Evolutionary conservation across 2,113 vertebrate genomes (phyloP), one percentile per base, ranked within the genome.

Genomic region (Catharus fuscescens): DNA sequence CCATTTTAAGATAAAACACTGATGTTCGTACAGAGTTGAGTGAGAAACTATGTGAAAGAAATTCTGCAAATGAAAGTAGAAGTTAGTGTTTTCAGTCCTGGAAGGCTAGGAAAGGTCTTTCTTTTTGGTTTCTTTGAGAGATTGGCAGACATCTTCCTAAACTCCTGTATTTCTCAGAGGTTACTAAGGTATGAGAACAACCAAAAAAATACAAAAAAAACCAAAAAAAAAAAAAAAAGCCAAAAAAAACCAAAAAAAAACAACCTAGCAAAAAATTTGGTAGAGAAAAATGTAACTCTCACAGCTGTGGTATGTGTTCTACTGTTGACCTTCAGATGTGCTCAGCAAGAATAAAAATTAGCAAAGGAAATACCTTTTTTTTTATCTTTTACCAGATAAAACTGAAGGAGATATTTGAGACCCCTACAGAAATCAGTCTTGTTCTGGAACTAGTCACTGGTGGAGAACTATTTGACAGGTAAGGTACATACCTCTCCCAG

Each of bases 331-430:
- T 40, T 69, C 29, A 52, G 48, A 64, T 59, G 17, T 31, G 16
- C 24, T 72, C 12, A 42, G 5, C 50, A 61, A 88, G 34, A 78
- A 87, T 34, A 54, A 31, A 86, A 56, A 67, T 32, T 61, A 56
- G 10, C 11, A 54, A 62, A 82, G 66, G 5, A 7, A 91, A 70
- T 40, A 61, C 14, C 11, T 38, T 91, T 90, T 92, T 48, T 86
- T 19, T 47, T 93, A 24, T 96, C 34, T 97, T 96, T 97, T 93
- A 66, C 28, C 91, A 99, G 98, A 99, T 99, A 96, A 99, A 98
- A 97, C 97, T 99, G 96, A 99, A 99, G 97, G 98, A 99, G 95
- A 99, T 99, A 97, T 99, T 99, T 97, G 98, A 99, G 97, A 99
- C 98, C 2, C 98, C 98, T 44, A 96, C 97, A 92, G 98, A 99